phyloP scores from a whole-genome alignment of 2,113 vertebrate species.

The Machaerirhynchus nigripectus region DNA sequence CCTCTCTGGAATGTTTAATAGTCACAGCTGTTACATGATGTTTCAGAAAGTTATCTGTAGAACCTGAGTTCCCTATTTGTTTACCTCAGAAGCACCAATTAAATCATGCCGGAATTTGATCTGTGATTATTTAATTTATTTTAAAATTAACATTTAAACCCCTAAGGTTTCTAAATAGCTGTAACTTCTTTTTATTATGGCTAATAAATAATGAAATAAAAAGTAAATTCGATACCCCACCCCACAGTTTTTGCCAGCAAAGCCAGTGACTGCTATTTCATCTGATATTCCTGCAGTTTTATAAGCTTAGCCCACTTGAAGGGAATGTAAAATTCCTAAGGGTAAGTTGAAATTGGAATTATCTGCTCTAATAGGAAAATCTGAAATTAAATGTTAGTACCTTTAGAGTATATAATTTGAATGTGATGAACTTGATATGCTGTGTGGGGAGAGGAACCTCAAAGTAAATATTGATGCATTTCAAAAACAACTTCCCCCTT shows the following conservation, averaged over 20 bases:
- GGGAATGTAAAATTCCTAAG: neutral
- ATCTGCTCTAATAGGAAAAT: neutral
- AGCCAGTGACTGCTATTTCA: neutral
- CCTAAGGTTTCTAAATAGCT: neutral
- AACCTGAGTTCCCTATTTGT: neutral
- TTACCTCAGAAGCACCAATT: neutral
- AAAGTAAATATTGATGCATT: neutral
- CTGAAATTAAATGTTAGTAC: neutral
- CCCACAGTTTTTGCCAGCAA: neutral
- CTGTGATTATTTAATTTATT: neutral
- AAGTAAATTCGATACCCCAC: neutral
- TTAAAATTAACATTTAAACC: neutral
- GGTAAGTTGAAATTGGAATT: neutral
- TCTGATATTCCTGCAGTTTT: neutral
- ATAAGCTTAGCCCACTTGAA: neutral
- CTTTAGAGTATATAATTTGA: neutral
- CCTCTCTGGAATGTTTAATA: neutral
- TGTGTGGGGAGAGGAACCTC: neutral
- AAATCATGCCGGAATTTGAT: neutral
- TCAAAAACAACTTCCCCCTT: neutral
- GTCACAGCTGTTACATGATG: neutral
- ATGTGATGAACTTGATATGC: neutral
- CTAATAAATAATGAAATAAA: neutral
- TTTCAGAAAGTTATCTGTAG: neutral
- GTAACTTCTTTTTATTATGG: neutral